Conservation (phyloP, 2,888 invertebrate genomes). For the Raillietiella orientalis region DNA sequence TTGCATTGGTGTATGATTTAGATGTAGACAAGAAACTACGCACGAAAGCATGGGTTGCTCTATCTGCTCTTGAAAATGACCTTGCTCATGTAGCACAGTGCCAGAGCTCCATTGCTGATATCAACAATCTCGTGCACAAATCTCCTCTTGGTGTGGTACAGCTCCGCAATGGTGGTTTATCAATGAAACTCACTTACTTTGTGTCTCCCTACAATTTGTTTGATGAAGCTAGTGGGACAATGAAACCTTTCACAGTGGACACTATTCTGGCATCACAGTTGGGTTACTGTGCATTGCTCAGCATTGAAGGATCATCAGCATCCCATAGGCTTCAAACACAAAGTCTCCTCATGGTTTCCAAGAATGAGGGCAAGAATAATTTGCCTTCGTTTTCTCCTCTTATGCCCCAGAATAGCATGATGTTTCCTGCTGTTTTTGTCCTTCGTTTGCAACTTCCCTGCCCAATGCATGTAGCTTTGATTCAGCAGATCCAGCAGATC, state of each 20-base stretch:
- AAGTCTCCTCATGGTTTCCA: no score
- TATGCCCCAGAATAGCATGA: constrained; percentile 49
- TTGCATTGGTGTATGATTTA: constrained; percentile 66
- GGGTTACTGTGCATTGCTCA: constrained; percentile 60
- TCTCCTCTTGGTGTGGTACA: constrained; percentile 61
- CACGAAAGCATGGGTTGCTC: constrained; percentile 64
- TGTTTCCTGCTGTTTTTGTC: constrained; percentile 67
- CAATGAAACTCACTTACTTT: constrained; percentile 77
- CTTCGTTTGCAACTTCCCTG: constrained; percentile 46
- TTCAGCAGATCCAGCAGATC: constrained; percentile 25
- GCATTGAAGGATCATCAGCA: constrained; percentile 56
- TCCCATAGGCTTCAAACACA: constrained; percentile 52
- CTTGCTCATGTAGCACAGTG: constrained; percentile 42
- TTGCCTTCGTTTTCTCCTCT: constrained; percentile 46
- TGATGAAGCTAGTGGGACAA: constrained; percentile 33
- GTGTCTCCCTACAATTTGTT: constrained; percentile 71
- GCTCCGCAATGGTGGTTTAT: constrained; percentile 36
- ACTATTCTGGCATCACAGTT: constrained; percentile 23
- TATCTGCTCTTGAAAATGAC: constrained; percentile 71
- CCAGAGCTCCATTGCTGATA: constrained; percentile 32
- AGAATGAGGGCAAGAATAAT: no score
- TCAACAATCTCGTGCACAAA: constrained; percentile 42
- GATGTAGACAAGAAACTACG: constrained; percentile 83
- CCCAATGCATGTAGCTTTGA: constrained; percentile 44
- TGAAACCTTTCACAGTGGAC: constrained; percentile 39